Evolutionary conservation across 2,797 vertebrate species (phyloP), one percentile per base, ranked within the genome.

Genomic region (Bucorvus abyssinicus): DNA sequence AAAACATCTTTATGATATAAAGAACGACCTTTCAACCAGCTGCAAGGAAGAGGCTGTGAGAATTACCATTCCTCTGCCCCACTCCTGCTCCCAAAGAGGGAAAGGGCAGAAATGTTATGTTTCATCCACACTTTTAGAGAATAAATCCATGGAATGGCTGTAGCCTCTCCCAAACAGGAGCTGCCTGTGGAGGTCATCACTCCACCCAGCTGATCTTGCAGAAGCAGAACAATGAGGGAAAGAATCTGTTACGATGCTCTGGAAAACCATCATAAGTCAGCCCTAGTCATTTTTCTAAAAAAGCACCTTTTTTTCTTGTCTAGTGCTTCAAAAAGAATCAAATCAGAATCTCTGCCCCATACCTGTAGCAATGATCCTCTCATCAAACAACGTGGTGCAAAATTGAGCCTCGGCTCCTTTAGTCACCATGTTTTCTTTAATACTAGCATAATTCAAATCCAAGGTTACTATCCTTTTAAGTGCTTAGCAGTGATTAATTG

Each of bases 391-490:
- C 10, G 11, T 42, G 45, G 24, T 82, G 30, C 67, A 64, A 89
- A 93, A 30, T 87, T 93, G 92, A 96, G 45, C 71, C 45, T 94
- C 68, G 47, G 29, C 20, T 77, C 21, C 59, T 86, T 86, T 68
- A 89, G 63, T 74, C 56, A 68, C 56, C 34, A 6, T 67, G 22
- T 70, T 74, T 95, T 88, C 91, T 93, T 91, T 71, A 93, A 86
- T 79, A 38, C 32, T 63, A 76, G 29, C 34, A 13, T 86, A 93
- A 90, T 92, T 93, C 34, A 95, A 93, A 93, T 95, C 84, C 86
- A 70, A 86, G 70, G 85, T 92, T 65, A 78, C n/a, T 63, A 45
- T 87, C 79, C 50, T 71, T 89, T 91, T 89, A 90, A 86, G 87
- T 83, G 55, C 78, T 95, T 93, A 94, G 42, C 84, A 89, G 34